These are phyloP conservation scores for Trichopoda pennipes DNA, from an alignment of 2,888 invertebrate genomes.

Conservation along the genomic window DNA sequence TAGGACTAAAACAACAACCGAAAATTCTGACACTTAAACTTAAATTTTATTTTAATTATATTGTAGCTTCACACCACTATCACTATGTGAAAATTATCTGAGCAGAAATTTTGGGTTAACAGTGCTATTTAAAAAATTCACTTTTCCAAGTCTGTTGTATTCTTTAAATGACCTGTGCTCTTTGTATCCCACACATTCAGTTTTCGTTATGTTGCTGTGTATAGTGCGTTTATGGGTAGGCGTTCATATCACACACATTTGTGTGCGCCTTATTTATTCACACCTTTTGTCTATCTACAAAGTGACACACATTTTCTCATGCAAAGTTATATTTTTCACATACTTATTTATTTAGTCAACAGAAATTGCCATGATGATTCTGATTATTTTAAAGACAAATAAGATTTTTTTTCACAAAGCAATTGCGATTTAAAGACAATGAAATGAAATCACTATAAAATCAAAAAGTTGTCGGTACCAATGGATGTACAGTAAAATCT, in stretches of 20 bases:
- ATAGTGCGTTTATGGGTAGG: background rate
- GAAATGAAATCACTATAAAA: too few relatives aligned
- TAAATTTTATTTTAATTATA: too few relatives aligned
- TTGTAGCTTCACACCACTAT: too few relatives aligned
- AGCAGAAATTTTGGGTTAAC: too few relatives aligned
- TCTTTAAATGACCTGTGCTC: background rate
- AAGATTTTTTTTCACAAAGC: background rate
- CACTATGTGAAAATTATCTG: too few relatives aligned
- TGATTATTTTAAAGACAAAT: background rate
- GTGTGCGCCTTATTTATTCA: background rate
- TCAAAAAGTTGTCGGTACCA: too few relatives aligned
- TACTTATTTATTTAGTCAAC: conserved; percentile 5
- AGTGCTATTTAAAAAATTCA: background rate
- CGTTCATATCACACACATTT: background rate
- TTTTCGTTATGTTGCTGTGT: background rate
- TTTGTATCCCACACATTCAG: background rate
- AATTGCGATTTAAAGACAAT: background rate
- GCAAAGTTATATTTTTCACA: background rate
- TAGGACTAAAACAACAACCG: too few relatives aligned
- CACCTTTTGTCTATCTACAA: conserved; percentile 31
- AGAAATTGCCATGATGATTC: background rate
- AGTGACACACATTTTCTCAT: conserved; percentile 6
- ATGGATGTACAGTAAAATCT: too few relatives aligned
- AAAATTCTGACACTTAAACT: too few relatives aligned
- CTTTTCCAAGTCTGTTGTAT: background rate